A percentile compares a stretch with the other conserved stretches of the same genome.
Evolutionary conservation across 92 coral and sea anemone genomes (phyloP).

Genomic region (Pocillopora meandrina): DNA sequence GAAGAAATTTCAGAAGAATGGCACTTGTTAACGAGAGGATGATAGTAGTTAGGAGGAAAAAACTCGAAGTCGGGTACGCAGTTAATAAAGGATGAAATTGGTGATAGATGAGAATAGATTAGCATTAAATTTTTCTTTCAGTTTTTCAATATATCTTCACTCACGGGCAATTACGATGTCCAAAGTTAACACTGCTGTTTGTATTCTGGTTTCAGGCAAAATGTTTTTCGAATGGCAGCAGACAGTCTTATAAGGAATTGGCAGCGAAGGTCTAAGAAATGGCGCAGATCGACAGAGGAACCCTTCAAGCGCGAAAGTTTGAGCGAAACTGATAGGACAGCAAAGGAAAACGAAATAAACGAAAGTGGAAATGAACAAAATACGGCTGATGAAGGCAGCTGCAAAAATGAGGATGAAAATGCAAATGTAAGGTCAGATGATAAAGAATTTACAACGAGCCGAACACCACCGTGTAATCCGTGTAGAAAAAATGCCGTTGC

Average conservation of each 20-base stretch:
- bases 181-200: not conserved
- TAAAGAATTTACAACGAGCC: not conserved
- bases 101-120: no score
- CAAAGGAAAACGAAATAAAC: slow-evolving; percentile 21
- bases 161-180: no score
- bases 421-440: not conserved
- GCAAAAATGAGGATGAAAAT: slow-evolving; percentile 22
- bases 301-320: slow-evolving; percentile 10
- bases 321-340: slow-evolving; percentile 24
- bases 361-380: slow-evolving; percentile 1
- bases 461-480: slow-evolving; percentile 31
- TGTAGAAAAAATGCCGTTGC: slow-evolving; percentile 12
- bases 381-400: not conserved
- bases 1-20: no score
- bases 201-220: slow-evolving; percentile 51
- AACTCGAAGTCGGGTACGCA: no score
- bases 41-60: no score
- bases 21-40: no score
- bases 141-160: no score
- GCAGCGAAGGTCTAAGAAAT: slow-evolving; percentile 79
- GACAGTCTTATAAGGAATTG: slow-evolving; percentile 69
- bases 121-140: no score
- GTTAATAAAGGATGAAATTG: no score
- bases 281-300: slow-evolving; percentile 88
- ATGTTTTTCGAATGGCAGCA: slow-evolving; percentile 69